Conservation (phyloP, 2,797 vertebrate genomes). For the Nyctibius grandis region DNA sequence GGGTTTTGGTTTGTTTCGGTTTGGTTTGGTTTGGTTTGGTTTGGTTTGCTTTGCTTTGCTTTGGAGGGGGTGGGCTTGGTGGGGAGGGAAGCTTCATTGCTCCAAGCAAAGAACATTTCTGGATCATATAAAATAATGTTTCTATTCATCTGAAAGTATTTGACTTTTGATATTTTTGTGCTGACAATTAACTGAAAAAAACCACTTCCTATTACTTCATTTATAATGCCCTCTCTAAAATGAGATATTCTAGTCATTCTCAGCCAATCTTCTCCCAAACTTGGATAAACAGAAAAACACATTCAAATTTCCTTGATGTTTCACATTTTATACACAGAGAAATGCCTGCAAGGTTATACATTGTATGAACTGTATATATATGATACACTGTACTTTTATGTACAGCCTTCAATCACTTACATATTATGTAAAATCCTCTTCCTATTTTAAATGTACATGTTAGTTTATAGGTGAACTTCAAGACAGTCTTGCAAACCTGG, state of each 20-base stretch:
- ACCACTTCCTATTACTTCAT: neutral
- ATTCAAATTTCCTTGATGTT: neutral
- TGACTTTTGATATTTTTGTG: neutral
- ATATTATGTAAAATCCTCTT: neutral
- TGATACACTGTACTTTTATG: neutral
- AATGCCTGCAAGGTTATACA: neutral
- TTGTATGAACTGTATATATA: neutral
- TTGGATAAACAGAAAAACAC: neutral
- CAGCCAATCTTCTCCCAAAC: neutral
- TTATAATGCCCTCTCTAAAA: neutral
- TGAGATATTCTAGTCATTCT: neutral
- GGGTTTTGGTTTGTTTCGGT: neutral
- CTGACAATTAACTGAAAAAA: neutral
- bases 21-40: fast-evolving
- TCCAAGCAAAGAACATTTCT: neutral
- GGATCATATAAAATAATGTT: neutral
- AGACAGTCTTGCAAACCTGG: neutral
- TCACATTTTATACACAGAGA: neutral
- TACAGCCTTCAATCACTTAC: neutral
- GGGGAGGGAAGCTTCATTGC: neutral
- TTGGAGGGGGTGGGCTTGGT: fast-evolving
- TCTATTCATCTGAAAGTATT: neutral
- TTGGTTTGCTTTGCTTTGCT: no score
- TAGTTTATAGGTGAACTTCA: neutral
- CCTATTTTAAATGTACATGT: neutral